Conservation (phyloP, 2,113 vertebrate species). For the Emberiza fucata region DNA sequence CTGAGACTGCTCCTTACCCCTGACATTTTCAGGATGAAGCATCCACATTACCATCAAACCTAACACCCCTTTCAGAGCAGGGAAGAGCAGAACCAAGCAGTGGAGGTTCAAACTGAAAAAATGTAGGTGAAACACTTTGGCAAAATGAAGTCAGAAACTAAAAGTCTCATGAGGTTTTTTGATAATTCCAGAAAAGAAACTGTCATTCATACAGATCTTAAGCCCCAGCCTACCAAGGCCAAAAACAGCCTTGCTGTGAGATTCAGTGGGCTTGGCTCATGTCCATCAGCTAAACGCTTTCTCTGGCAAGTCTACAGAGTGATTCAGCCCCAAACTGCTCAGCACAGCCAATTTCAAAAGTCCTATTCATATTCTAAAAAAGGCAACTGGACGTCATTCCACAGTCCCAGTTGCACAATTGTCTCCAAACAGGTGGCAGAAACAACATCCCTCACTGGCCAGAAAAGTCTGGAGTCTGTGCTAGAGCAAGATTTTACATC, state of each 20-base stretch:
- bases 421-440: conserved; percentile 52
- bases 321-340: conserved; percentile 38
- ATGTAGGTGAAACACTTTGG: background rate
- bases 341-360: conserved; percentile 48
- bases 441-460: background rate
- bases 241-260: conserved; percentile 8
- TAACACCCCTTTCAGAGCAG: background rate
- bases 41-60: rapidly evolving
- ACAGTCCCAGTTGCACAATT: conserved; percentile 43
- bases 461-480: background rate
- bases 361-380: conserved; percentile 56
- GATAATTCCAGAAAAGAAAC: background rate
- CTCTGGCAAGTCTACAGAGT: conserved; percentile 42
- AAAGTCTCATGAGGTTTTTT: background rate
- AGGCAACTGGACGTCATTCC: conserved; percentile 44
- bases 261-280: conserved; percentile 32
- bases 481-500: background rate
- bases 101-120: background rate
- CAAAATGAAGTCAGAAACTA: background rate
- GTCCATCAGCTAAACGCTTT: conserved; percentile 18
- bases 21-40: background rate
- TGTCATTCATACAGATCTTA: background rate
- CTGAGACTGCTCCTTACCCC: background rate
- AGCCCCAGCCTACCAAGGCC: background rate
- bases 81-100: background rate